Percentiles rank a stretch among this genome's conserved stretches.
phyloP scores from a whole-genome alignment of 2,113 vertebrate species.

The Sus scrofa region DNA sequence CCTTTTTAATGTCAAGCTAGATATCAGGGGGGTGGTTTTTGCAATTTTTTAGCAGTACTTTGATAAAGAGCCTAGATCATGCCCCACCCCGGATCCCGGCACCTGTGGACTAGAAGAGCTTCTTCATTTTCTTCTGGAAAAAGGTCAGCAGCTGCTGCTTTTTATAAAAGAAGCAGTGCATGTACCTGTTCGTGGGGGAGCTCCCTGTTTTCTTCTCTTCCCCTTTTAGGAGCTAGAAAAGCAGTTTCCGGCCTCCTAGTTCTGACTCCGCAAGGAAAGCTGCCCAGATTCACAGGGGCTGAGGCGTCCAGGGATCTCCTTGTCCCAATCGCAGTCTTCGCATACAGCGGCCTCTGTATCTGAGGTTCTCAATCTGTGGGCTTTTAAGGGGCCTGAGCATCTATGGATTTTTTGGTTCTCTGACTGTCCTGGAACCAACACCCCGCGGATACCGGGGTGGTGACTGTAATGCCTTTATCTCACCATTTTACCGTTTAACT shows the following conservation, averaged over 20 bases:
- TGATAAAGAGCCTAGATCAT: not conserved
- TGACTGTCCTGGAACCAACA: not conserved
- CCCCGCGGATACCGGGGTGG: not conserved
- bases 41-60: not conserved
- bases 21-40: not conserved
- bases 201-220: not conserved
- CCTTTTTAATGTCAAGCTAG: not conserved
- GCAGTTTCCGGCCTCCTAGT: not conserved
- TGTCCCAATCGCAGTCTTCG: not conserved
- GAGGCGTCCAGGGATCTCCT: not conserved
- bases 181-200: not conserved
- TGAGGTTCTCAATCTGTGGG: not conserved
- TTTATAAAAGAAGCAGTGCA: not conserved
- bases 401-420: no score
- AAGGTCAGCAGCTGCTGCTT: not conserved
- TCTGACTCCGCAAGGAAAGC: not conserved
- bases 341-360: not conserved
- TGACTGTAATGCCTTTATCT: not conserved
- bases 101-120: not conserved
- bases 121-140: conserved; percentile 14
- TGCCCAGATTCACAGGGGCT: not conserved
- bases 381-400: not conserved
- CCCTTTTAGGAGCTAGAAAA: not conserved
- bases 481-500: not conserved
- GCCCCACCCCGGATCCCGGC: not conserved